These are phyloP conservation scores for Drosophila lutescens DNA, from an alignment of 2,888 invertebrate genomes.

Conservation along the genomic window DNA sequence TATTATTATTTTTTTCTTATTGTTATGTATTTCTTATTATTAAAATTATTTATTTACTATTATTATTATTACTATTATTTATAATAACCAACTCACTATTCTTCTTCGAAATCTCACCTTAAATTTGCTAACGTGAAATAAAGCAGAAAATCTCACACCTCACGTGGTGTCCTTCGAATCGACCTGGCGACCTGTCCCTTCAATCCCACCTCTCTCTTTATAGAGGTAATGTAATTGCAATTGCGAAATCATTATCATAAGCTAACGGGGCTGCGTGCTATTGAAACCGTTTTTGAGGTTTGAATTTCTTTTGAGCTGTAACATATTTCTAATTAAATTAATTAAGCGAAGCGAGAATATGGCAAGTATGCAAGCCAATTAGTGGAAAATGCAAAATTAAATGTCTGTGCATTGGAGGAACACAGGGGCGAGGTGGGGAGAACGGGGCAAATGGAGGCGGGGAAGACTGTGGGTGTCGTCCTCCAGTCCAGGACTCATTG, in stretches of 20 bases:
- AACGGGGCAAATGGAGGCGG: neutral
- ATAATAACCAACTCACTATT: no score
- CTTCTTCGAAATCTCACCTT: neutral
- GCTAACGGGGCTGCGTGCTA: slow-evolving; percentile 31
- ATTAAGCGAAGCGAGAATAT: slow-evolving; percentile 71
- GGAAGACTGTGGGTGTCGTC: slow-evolving; percentile 7
- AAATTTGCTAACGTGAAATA: slow-evolving; percentile 10
- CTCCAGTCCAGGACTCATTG: slow-evolving; percentile 18
- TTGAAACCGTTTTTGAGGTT: slow-evolving; percentile 43
- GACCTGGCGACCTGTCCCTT: slow-evolving; percentile 14
- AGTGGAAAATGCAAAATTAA: slow-evolving; percentile 78
- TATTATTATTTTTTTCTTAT: no score
- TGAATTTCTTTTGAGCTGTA: slow-evolving; percentile 56
- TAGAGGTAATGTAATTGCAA: slow-evolving; percentile 37
- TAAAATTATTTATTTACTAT: no score
- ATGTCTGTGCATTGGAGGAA: slow-evolving; percentile 56
- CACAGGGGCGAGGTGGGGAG: slow-evolving; percentile 17
- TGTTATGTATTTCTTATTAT: no score
- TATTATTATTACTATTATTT: no score
- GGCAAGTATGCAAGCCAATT: slow-evolving; percentile 72
- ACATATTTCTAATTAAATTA: slow-evolving; percentile 77
- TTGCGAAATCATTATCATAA: slow-evolving; percentile 49
- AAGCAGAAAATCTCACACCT: neutral
- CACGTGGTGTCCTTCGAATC: slow-evolving; percentile 14
- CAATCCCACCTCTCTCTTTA: neutral